Evolutionary conservation across 2,113 vertebrate species (phyloP).

Genomic region (Eublepharis macularius): DNA sequence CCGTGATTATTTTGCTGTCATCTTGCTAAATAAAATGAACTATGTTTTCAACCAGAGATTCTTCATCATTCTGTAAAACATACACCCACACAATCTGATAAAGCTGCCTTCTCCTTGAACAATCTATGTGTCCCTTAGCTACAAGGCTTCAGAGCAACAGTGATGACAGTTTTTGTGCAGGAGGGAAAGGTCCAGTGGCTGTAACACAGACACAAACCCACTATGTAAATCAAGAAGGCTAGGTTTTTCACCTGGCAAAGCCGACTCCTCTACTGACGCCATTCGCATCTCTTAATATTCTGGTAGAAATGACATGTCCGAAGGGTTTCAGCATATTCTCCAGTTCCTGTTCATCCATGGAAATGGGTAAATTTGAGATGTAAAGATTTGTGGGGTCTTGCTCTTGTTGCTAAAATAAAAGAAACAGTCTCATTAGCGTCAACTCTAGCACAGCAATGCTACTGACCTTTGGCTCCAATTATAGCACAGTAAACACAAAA

Average conservation of each 20-base stretch:
- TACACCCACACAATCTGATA: not conserved
- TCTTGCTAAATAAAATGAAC: not conserved
- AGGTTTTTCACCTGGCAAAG: slow-evolving; percentile 88
- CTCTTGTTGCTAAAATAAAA: slow-evolving; percentile 90
- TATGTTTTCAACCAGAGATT: slow-evolving; percentile 29
- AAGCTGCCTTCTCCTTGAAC: not conserved
- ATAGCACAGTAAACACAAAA: not conserved
- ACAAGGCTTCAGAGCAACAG: not conserved
- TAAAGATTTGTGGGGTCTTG: slow-evolving; percentile 98
- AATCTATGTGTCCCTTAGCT: slow-evolving; percentile 9
- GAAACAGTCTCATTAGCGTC: slow-evolving; percentile 52
- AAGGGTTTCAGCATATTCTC: slow-evolving; percentile 98
- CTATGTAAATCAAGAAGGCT: slow-evolving; percentile 11
- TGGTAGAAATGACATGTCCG: slow-evolving; percentile 95
- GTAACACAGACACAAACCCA: not conserved
- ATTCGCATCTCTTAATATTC: slow-evolving; percentile 95
- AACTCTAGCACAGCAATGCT: slow-evolving; percentile 5
- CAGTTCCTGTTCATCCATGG: slow-evolving; percentile 97
- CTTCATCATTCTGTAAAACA: slow-evolving; percentile 28
- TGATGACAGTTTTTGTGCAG: not conserved
- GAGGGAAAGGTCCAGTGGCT: not conserved
- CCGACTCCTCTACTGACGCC: slow-evolving; percentile 96
- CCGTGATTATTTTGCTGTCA: not conserved
- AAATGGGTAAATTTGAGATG: slow-evolving; percentile 96
- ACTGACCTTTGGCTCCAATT: not conserved